A percentile compares a stretch with the other conserved stretches of the same genome.
Evolutionary conservation across 92 coral and sea anemone species (phyloP).

Genomic region (Hydrozoanthus gracilis): DNA sequence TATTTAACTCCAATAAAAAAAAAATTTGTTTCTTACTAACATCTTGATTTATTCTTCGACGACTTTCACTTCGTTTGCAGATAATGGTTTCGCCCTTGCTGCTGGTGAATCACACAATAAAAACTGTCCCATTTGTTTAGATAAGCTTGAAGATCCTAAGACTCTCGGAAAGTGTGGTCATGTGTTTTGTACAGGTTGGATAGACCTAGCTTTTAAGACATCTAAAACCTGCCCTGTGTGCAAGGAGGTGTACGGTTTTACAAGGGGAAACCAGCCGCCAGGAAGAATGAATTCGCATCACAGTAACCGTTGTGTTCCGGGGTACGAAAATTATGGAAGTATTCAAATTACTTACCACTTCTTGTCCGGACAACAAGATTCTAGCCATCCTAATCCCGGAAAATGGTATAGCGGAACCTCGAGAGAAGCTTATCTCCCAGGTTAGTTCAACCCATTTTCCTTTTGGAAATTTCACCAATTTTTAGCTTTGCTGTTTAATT

Average conservation of each 20-base stretch:
- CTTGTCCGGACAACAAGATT: constrained; percentile 43
- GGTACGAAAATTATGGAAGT: constrained; percentile 54
- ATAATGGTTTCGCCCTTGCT: no score
- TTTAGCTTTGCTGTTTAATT: no score
- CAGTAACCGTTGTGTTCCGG: constrained; percentile 44
- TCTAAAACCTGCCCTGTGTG: constrained; percentile 36
- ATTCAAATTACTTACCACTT: constrained; percentile 45
- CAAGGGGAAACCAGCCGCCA: constrained; percentile 72
- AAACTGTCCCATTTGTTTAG: constrained; percentile 70
- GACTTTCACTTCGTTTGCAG: no score
- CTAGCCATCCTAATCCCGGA: constrained; percentile 84
- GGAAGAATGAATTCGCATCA: constrained; percentile 51
- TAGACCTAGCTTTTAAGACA: constrained; percentile 59
- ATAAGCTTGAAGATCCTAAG: neutral
- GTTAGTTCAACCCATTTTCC: no score
- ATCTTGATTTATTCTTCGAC: no score
- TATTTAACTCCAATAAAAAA: no score
- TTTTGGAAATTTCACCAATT: no score
- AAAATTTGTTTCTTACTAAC: no score
- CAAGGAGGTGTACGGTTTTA: no score
- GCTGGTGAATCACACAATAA: no score
- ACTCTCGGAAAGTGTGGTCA: constrained; percentile 61
- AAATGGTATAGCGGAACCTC: constrained; percentile 54
- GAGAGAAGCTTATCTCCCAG: constrained; percentile 74
- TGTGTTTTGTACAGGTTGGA: constrained; percentile 65